phyloP scores from a whole-genome alignment of 1,140 invertebrate species.

The Meteorus sp. region DNA sequence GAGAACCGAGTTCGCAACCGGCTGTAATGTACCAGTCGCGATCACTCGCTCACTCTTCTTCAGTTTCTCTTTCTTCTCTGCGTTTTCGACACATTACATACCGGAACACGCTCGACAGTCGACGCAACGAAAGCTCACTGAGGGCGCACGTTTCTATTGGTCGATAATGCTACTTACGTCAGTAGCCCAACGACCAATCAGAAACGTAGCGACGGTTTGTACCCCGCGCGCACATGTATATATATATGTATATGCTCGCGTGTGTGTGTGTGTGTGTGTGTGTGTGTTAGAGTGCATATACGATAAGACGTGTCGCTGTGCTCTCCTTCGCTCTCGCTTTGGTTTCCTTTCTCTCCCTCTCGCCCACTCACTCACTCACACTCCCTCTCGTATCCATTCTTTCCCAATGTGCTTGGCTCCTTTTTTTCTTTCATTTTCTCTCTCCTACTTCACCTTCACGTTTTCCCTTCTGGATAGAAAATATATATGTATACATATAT shows the following conservation, averaged over 20 bases:
- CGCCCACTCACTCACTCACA: too few species aligned
- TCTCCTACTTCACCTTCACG: slow-evolving; percentile 2
- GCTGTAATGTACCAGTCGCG: slow-evolving; percentile 41
- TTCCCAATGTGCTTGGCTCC: neutral
- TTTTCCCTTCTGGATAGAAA: slow-evolving; percentile 5
- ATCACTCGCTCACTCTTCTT: slow-evolving; percentile 39
- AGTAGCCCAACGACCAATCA: slow-evolving; percentile 32
- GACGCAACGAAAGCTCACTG: slow-evolving; percentile 21
- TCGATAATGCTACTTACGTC: slow-evolving; percentile 45
- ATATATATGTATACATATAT: neutral
- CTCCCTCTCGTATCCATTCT: too few species aligned
- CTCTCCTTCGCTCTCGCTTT: slow-evolving; percentile 4
- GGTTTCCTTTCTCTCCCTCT: neutral
- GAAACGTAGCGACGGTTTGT: slow-evolving; percentile 15
- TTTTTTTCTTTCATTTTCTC: slow-evolving; percentile 1
- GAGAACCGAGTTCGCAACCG: slow-evolving; percentile 24
- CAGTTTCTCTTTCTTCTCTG: slow-evolving; percentile 31
- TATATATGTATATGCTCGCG: slow-evolving; percentile 6
- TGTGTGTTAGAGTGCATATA: too few species aligned
- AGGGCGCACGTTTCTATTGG: slow-evolving; percentile 39
- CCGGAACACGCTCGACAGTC: too few species aligned
- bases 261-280: slow-evolving; percentile 12
- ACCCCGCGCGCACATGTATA: slow-evolving; percentile 19
- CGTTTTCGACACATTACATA: slow-evolving; percentile 11
- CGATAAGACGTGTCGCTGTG: too few species aligned